Evolutionary conservation across 2,888 invertebrate species (phyloP), one percentile per base, ranked within the genome.

Genomic region (Hemicrepidius hirtus): DNA sequence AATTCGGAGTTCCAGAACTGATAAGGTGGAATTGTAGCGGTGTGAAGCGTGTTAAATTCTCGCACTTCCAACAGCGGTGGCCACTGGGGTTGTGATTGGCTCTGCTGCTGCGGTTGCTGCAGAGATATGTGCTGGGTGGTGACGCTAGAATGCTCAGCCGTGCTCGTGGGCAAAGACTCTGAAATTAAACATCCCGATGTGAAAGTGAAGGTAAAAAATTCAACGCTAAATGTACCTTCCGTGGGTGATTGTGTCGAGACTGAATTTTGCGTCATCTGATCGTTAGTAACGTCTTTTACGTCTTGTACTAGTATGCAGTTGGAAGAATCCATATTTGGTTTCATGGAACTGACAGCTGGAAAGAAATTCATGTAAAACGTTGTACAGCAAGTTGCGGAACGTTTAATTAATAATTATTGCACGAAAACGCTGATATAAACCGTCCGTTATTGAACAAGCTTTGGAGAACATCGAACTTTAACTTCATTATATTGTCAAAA

Each of bases 1-100:
- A 97, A 95, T 88, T 96, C 96, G 75, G 95, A 92, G 87, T 96
- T 96, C 97, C 96, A 97, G 87, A 96, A 96, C 86, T 95, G 95
- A 88, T 94, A 96, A 81, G 97, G 95, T 82, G 95, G 94, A 86
- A 97, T 94, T 76, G 93, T 93, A 81, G 94, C 94, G 82, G 94
- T 92, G 86, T 95, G 95, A 77, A 93, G 89, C 84, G 94, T 93
- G 86, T 95, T 95, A 86, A 96, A 93, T 83, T 95, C 94, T 83
- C 94, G 91, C 80, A 95, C 90, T 88, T 95, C 95, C 82, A 95
- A 88, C 74, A 86, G 77, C 28, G 86, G 86, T 35, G 93, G 92
- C 92, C 93, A 93, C 81, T 94, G 85, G 49, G 82, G 93, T 79
- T 93, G 94, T 53, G 93, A 93, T 80, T 93, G 92, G 80, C 92